Base-by-base conservation (phyloP, 64 coral and sea anemone genomes). In the Astreopora myriophthalma region DNA sequence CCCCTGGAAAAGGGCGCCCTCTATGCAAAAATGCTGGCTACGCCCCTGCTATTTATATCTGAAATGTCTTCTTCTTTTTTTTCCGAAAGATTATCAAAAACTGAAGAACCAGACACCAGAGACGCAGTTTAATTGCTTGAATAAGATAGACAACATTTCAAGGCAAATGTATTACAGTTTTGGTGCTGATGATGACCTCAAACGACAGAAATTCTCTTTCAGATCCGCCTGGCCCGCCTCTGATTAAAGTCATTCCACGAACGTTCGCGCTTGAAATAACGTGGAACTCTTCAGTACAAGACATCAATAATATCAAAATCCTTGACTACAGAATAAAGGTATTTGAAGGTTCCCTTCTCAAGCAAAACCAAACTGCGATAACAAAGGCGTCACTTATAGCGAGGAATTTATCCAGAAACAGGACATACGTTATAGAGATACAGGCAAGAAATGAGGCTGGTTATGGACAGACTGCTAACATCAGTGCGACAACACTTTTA, bases 401-500 rank as follows among this genome's bases (percentile, higher is more conserved):
- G 7, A n/a, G 39, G 34, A 36, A 83, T 63, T 83, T 83, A 65
- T 16, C 19, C 20, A 65, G 79, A 26, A 83, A 83, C 79, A 65
- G 34, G 19, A 83, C 79, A 12, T 83, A 83, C 33, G 58, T 35
- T 38, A n/a, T 83, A 2, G 2, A 64, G 2, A 38, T 64, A 64
- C 52, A 83, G 29, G 79, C 79, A 35, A 63, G 79, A 83, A 83
- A 83, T 22, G 79, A 83, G 34, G 55, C 38, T 58, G 79, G 79
- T 13, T 83, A 83, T 30, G 79, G 79, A 64, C 6, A 23, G 33
- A 38, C 34, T 2, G 79, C 79, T 1, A 83, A 83, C 19, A 83
- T 63, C 79, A 83, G 79, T 24, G 52, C 55, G 12, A 64, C 19
- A 36, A 83, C 79, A n/a, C 22, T 57, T 83, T 23, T 38, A 64